A percentile compares a stretch with the other conserved stretches of the same genome.
Evolutionary conservation across 2,113 vertebrate species (phyloP).

Genomic region (Motacilla alba): DNA sequence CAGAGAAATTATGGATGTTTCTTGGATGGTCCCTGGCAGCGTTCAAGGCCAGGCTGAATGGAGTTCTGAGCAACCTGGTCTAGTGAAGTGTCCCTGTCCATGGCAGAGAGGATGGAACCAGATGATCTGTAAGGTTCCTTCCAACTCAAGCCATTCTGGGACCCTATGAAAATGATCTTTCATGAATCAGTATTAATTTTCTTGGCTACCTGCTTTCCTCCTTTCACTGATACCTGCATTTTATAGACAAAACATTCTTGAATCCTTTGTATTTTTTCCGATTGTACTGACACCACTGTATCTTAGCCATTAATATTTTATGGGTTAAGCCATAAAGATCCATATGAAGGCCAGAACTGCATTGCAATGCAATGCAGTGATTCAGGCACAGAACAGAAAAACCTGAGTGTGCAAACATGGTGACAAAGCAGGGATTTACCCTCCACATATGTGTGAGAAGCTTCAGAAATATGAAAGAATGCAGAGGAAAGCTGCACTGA

Average conservation of each 20-base stretch:
- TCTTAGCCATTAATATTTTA: neutral
- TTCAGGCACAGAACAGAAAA: neutral
- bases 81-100: neutral
- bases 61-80: neutral
- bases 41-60: neutral
- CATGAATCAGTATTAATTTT: neutral
- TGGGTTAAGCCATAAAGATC: neutral
- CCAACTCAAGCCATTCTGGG: neutral
- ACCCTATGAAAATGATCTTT: neutral
- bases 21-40: neutral
- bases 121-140: fast-evolving
- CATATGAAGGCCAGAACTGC: neutral
- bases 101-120: neutral
- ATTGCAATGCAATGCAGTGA: neutral
- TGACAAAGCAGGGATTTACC: neutral
- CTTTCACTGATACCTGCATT: neutral
- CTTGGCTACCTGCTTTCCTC: neutral
- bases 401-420: neutral
- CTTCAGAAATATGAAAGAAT: neutral
- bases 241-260: neutral
- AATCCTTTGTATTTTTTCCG: neutral
- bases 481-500: neutral
- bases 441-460: fast-evolving
- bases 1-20: neutral
- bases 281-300: neutral